Conservation (phyloP, 2,797 vertebrate species). For the Darevskia mixta region DNA sequence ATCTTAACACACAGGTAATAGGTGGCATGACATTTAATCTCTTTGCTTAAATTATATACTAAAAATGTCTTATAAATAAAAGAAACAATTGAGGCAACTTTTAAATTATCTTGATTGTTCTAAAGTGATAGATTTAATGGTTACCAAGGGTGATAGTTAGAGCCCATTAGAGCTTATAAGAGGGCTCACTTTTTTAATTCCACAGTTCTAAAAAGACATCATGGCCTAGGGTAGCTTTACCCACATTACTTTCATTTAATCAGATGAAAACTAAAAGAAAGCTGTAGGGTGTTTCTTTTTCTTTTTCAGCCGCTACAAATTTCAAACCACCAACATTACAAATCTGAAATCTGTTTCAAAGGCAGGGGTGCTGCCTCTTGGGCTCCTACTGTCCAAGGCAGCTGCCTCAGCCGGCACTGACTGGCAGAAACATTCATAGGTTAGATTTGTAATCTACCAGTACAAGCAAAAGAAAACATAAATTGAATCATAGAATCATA, state of each 20-base stretch:
- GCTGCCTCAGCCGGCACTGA: too few species aligned
- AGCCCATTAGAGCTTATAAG: constrained; percentile 66
- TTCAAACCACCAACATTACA: constrained; percentile 32
- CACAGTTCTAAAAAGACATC: constrained; percentile 38
- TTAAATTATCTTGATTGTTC: constrained; percentile 75
- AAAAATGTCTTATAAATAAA: constrained; percentile 75
- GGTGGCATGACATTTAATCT: constrained; percentile 73
- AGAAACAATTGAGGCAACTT: constrained; percentile 70
- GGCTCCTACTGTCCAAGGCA: too few species aligned
- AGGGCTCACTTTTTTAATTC: constrained; percentile 22
- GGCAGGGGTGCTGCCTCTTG: too few species aligned
- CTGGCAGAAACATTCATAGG: too few species aligned
- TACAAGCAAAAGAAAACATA: too few species aligned
- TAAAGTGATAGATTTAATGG: constrained; percentile 69
- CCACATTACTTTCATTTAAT: constrained; percentile 63
- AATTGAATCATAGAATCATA: too few species aligned
- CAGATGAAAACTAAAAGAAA: constrained; percentile 48
- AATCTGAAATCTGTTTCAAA: background rate
- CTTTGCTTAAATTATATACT: constrained; percentile 77
- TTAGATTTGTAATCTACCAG: too few species aligned
- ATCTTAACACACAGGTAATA: constrained; percentile 70
- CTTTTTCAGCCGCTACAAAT: constrained; percentile 33
- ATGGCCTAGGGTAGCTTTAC: constrained; percentile 60
- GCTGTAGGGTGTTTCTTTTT: background rate
- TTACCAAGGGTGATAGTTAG: constrained; percentile 70